phyloP scores from a whole-genome alignment of 2,888 invertebrate genomes.

The Brachyptera risi region DNA sequence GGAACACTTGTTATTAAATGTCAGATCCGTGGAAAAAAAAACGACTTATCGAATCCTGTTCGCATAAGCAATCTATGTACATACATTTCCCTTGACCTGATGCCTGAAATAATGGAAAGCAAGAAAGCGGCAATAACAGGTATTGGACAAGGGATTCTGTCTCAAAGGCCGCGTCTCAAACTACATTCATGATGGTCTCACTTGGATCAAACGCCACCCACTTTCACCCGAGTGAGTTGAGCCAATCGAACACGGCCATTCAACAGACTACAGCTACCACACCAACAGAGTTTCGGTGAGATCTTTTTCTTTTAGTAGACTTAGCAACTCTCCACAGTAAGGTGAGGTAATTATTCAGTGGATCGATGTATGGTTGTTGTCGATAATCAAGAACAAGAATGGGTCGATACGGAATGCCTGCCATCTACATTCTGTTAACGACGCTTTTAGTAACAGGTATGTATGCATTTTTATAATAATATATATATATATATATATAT shows the following conservation, averaged over 20 bases:
- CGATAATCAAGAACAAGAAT: not conserved
- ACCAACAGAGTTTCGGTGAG: not conserved
- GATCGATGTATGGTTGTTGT: not conserved
- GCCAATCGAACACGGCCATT: not conserved
- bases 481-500: too few relatives aligned
- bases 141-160: too few relatives aligned
- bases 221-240: slow-evolving; percentile 6
- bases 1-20: too few relatives aligned
- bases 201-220: slow-evolving; percentile 11
- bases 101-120: too few relatives aligned
- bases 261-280: not conserved
- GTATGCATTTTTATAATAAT: not conserved
- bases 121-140: too few relatives aligned
- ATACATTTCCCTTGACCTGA: too few relatives aligned
- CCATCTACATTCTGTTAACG: not conserved
- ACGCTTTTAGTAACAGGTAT: not conserved
- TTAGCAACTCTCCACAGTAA: not conserved
- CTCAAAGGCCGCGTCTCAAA: too few relatives aligned
- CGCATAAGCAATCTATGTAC: too few relatives aligned
- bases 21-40: too few relatives aligned
- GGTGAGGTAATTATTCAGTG: not conserved
- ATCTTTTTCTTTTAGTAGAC: not conserved
- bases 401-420: not conserved
- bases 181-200: too few relatives aligned
- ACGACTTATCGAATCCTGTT: too few relatives aligned